Evolutionary conservation across 2,113 vertebrate species (phyloP), one percentile per base, ranked within the genome.

Genomic region (Astatoreochromis straeleni): DNA sequence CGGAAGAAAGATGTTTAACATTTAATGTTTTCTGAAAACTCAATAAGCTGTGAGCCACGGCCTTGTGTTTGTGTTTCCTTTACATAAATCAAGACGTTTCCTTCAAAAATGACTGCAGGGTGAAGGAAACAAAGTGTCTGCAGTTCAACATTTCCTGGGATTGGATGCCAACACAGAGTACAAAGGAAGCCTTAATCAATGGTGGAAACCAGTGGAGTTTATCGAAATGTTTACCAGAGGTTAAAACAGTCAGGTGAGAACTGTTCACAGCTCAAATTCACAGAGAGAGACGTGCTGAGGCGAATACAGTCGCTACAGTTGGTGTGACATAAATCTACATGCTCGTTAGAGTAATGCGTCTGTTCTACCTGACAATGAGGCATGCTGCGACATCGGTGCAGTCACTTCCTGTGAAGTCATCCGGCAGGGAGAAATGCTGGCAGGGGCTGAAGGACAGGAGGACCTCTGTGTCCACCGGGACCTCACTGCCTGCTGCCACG

Each of bases 371-470:
- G 89, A 95, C 65, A 7, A 89, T 54, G 54, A 97, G 70, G 84
- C 96, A 96, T 0, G 90, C 94, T 1, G 96, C 96, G 0, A 96
- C 94, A 4, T 70, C 35, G 8, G 81, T 90, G 12, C 96, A 96
- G 55, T 92, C 89, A 0, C 82, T 84, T 55, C 58, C 89, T 2
- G 24, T 57, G 45, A 88, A 54, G 24, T 93, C 91, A 11, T 94
- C 92, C 1, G 94, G 96, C 78, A 95, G 92, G 0, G 95, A 95
- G 89, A 97, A 97, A 10, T 94, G 93, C 54, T 79, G 91, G 51
- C 96, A 97, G 5, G 96, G 96, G 65, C 95, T 97, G 90, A 97
- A 96, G 21, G 95, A 94, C 21, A 96, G 60, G 7, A 95, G 88
- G 12, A 88, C 11, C 21, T 95, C 95, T 2, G 83, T 4, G 4